Evolutionary conservation across 92 coral and sea anemone species (phyloP), one percentile per base, ranked within the genome.

Genomic region (Zoanthus sociatus): DNA sequence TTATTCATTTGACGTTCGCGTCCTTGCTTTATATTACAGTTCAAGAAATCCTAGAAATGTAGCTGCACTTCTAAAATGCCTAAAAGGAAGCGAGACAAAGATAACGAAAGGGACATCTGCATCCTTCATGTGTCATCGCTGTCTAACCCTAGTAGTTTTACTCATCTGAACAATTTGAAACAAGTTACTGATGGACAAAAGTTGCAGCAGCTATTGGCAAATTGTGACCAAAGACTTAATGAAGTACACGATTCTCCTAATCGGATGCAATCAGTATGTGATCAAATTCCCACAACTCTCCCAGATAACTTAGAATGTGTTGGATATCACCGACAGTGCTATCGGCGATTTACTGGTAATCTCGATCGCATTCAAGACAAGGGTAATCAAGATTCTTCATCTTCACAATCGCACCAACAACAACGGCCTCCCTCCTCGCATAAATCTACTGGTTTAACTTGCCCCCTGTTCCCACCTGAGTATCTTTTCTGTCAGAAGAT

Each of bases 1-100:
- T 50, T 50, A 50, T 50, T 50, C 55, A 50, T 1, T 50, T 50
- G 55, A 50, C 55, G 55, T 50, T 37, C 42, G 42, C 2, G 42
- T 0, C 42, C 42, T 37, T 37, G 42, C 42, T 2, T 37, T 37
- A 37, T 37, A 37, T 37, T 37, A 37, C 1, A 37, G 1, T 37
- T 50, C 55, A 50, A 50, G 55, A 11, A 50, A 50, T 50, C 55
- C 55, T 50, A 50, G 55, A 50, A 50, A 50, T 9, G 55, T 50
- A 50, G 55, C 55, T 50, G 55, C 55, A 7, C 55, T n/a, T n/a
- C n/a, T n/a, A n/a, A n/a, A n/a, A n/a, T n/a, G n/a, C n/a, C n/a
- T n/a, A n/a, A n/a, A n/a, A 63, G 70, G 70, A 63, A 63, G 30
- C 70, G 70, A 63, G 70, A 20, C 18, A 63, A 20, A 20, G 70